Evolutionary conservation across 2,797 vertebrate genomes (phyloP).

Genomic region (Perodicticus potto): DNA sequence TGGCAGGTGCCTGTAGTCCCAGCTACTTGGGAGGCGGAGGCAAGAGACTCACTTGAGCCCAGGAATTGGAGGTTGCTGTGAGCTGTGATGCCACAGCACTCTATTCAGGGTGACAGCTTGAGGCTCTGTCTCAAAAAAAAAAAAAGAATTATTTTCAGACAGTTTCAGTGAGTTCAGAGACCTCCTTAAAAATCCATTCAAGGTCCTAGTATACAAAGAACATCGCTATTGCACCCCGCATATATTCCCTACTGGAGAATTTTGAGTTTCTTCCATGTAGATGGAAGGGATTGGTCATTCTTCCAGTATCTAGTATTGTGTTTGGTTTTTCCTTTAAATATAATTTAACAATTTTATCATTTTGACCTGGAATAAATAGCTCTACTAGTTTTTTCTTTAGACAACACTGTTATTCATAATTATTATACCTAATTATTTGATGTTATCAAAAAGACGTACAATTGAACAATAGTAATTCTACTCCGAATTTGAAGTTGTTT

Average conservation of each 20-base stretch:
- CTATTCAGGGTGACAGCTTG: no score
- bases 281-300: not conserved
- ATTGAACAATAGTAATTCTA: slow-evolving; percentile 26
- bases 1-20: no score
- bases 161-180: not conserved
- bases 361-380: slow-evolving; percentile 3
- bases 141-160: not conserved
- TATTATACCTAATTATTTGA: slow-evolving; percentile 42
- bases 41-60: no score
- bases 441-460: slow-evolving; percentile 34
- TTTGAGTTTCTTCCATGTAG: not conserved
- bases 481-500: slow-evolving; percentile 51
- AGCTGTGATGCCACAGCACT: no score
- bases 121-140: no score
- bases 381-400: slow-evolving; percentile 24
- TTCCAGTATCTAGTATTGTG: not conserved
- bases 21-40: no score
- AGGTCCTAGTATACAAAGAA: not conserved
- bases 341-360: not conserved
- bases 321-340: slow-evolving; percentile 58
- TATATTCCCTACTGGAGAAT: not conserved
- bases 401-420: not conserved
- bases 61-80: no score
- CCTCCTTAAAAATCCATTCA: not conserved
- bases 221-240: not conserved